These are phyloP conservation scores for Celastrina argiolus DNA, from an alignment of 2,888 invertebrate genomes.

Conservation along the genomic window DNA sequence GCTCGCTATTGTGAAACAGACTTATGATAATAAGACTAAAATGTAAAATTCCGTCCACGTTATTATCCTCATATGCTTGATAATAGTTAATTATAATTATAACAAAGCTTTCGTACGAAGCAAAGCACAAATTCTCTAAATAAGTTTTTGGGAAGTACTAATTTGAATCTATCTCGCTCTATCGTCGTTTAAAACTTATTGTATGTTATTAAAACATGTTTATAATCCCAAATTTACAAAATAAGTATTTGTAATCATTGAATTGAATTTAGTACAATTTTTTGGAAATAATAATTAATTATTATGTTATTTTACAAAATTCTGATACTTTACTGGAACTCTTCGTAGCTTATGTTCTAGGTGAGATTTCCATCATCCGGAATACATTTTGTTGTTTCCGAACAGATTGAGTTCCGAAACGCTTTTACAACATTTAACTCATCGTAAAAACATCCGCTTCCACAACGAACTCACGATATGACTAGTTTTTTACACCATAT, in stretches of 20 bases:
- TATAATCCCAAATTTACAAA: neutral
- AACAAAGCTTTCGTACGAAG: neutral
- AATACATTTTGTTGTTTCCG: neutral
- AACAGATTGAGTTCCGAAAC: no score
- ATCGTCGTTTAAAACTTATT: neutral
- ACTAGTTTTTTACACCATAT: neutral
- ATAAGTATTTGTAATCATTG: neutral
- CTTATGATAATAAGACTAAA: neutral
- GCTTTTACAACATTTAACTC: no score
- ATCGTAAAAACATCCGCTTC: neutral
- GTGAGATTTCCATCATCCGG: no score
- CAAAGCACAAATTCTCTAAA: neutral
- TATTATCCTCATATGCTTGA: neutral
- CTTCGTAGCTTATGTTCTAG: no score
- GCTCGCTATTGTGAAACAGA: neutral
- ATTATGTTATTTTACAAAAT: neutral
- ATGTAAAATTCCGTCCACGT: neutral
- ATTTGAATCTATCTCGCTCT: no score
- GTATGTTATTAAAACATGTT: neutral
- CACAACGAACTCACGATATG: neutral
- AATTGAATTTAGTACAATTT: slow-evolving; percentile 1
- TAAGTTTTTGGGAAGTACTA: neutral
- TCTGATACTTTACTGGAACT: neutral
- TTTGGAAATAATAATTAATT: neutral
- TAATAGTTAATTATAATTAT: neutral